Percentiles rank a stretch among this genome's conserved stretches.
These are phyloP conservation scores for Sturmia bella DNA, from an alignment of 2,888 invertebrate genomes.

Conservation along the genomic window DNA sequence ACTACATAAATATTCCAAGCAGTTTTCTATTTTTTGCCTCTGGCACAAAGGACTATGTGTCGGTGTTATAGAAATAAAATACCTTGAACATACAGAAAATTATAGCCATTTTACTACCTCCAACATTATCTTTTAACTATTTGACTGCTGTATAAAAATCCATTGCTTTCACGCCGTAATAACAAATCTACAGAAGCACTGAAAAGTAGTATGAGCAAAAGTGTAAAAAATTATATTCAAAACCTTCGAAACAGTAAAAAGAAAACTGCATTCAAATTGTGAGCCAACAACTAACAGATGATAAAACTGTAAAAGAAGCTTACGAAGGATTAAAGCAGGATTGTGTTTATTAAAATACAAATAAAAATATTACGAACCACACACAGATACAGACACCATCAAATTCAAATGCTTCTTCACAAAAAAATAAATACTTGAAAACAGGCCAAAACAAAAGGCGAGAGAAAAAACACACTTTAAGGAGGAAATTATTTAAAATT, in stretches of 20 bases:
- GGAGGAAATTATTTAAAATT: constrained; percentile 47
- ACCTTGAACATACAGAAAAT: no score
- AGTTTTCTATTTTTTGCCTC: no score
- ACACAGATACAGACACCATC: not conserved
- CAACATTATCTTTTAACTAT: no score
- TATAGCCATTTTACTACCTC: no score
- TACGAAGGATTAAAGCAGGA: constrained; percentile 63
- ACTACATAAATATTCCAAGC: no score
- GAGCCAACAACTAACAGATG: constrained; percentile 59
- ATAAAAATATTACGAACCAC: constrained; percentile 11
- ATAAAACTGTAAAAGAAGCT: constrained; percentile 65
- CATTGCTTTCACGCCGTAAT: not conserved
- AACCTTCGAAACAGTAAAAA: constrained; percentile 12
- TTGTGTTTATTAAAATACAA: constrained; percentile 59
- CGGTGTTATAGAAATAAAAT: no score
- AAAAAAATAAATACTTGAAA: not conserved
- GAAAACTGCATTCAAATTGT: constrained; percentile 30
- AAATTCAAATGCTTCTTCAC: not conserved
- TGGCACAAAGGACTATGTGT: no score
- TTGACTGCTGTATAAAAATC: no score
- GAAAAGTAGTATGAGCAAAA: not conserved
- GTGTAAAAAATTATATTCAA: not conserved
- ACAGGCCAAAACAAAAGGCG: not conserved
- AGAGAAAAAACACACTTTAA: constrained; percentile 31
- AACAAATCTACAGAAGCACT: not conserved